Conservation (phyloP, 2,888 invertebrate genomes). For the Trichacis sp. region DNA sequence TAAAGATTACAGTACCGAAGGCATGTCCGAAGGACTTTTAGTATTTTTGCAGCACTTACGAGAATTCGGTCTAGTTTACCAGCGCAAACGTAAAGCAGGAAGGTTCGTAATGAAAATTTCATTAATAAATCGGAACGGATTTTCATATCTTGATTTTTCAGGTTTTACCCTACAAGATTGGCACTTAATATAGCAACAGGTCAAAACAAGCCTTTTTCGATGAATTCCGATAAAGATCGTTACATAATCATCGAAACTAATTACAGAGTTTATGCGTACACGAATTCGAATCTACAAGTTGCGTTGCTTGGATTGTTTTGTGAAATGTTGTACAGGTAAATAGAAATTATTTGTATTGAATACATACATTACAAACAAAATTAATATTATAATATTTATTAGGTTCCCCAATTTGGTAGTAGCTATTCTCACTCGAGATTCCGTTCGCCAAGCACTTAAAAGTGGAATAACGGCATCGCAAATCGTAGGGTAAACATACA, state of each 20-base stretch:
- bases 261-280: constrained; percentile 95
- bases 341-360: too few relatives aligned
- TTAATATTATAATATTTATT: too few relatives aligned
- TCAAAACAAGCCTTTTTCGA: constrained; percentile 66
- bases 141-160: too few relatives aligned
- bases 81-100: constrained; percentile 76
- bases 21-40: constrained; percentile 87
- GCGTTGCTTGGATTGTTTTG: constrained; percentile 93
- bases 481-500: constrained; percentile 76
- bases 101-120: too few relatives aligned
- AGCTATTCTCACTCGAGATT: constrained; percentile 93
- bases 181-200: constrained; percentile 87
- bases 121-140: too few relatives aligned
- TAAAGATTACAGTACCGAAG: constrained; percentile 96
- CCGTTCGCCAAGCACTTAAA: constrained; percentile 92
- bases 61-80: constrained; percentile 97
- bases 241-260: constrained; percentile 97
- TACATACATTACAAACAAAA: too few relatives aligned
- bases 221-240: constrained; percentile 71
- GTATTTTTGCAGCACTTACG: constrained; percentile 94
- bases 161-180: constrained; percentile 95
- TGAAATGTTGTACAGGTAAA: constrained; percentile 87
- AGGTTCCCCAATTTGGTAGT: constrained; percentile 97
- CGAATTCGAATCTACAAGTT: constrained; percentile 91
- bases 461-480: constrained; percentile 97